Conservation (phyloP, 2,888 invertebrate genomes). For the Ochlodes sylvanus region DNA sequence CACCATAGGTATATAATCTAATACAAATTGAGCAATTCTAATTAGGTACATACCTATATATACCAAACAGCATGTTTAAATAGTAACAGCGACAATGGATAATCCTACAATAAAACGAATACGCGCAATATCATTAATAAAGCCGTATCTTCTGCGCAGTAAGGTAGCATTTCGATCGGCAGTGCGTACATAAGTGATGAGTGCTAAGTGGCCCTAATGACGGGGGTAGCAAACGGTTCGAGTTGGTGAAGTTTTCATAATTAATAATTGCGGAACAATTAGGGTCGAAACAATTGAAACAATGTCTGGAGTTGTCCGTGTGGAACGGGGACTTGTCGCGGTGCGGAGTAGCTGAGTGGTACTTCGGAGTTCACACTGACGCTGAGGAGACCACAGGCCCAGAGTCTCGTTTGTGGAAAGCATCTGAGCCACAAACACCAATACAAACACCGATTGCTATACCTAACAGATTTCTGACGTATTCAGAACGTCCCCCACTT, state of each 20-base stretch:
- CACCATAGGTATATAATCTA: too few relatives aligned
- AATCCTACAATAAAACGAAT: background rate
- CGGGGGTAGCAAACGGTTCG: slow-evolving; percentile 7
- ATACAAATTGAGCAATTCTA: too few relatives aligned
- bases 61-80: background rate
- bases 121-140: background rate
- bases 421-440: too few relatives aligned
- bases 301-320: background rate
- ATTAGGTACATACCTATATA: too few relatives aligned
- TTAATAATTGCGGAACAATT: slow-evolving; percentile 30
- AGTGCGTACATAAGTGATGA: slow-evolving; percentile 17
- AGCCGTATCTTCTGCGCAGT: background rate
- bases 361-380: too few relatives aligned
- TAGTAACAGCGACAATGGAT: background rate
- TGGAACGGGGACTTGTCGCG: too few relatives aligned
- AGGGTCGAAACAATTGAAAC: slow-evolving; percentile 18
- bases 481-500: too few relatives aligned
- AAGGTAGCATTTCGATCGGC: background rate
- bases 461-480: too few relatives aligned
- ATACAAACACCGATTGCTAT: too few relatives aligned
- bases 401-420: too few relatives aligned
- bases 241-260: slow-evolving; percentile 33
- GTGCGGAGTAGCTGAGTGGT: too few relatives aligned
- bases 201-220: slow-evolving; percentile 29
- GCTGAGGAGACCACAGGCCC: too few relatives aligned